Conservation (phyloP, 2,888 invertebrate genomes). For the Belgica antarctica region DNA sequence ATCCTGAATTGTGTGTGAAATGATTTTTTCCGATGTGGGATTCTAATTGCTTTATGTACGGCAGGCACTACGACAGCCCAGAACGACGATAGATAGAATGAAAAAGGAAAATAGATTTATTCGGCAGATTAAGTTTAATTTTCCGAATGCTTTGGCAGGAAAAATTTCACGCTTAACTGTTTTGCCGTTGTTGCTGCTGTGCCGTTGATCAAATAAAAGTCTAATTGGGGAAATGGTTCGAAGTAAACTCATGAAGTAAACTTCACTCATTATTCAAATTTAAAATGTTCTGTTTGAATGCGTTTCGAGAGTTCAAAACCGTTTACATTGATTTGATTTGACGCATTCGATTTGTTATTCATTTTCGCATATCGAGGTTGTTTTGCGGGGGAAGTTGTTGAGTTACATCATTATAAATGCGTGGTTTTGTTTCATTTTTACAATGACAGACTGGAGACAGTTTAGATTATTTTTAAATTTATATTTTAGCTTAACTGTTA, state of each 20-base stretch:
- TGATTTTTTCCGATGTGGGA: constrained; percentile 41
- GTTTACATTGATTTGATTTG: constrained; percentile 29
- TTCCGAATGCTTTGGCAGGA: constrained; percentile 39
- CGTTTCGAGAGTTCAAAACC: constrained; percentile 13
- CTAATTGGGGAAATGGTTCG: constrained; percentile 33
- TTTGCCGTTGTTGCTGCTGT: too few relatives aligned
- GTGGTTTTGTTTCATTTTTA: too few relatives aligned
- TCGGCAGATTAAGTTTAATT: constrained; percentile 42
- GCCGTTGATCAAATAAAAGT: constrained; percentile 26
- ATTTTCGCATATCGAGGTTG: too few relatives aligned
- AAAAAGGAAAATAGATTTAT: constrained; percentile 36
- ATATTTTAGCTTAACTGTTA: too few relatives aligned
- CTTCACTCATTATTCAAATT: constrained; percentile 43
- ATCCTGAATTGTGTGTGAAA: constrained; percentile 19
- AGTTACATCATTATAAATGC: too few relatives aligned
- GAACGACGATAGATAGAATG: constrained; percentile 3
- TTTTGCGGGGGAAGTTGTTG: too few relatives aligned
- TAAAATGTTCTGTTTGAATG: constrained; percentile 32
- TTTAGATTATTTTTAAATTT: too few relatives aligned
- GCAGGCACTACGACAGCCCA: background rate
- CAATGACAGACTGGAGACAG: too few relatives aligned
- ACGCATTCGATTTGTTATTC: constrained; percentile 1
- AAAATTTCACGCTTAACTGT: constrained; percentile 14
- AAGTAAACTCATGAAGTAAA: too few relatives aligned
- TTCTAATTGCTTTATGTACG: constrained; percentile 34